Percentiles rank a stretch among this genome's conserved stretches.
Evolutionary conservation across 53 echinoderm and acorn worm species (phyloP).

Genomic region (Pentamera pediparva): DNA sequence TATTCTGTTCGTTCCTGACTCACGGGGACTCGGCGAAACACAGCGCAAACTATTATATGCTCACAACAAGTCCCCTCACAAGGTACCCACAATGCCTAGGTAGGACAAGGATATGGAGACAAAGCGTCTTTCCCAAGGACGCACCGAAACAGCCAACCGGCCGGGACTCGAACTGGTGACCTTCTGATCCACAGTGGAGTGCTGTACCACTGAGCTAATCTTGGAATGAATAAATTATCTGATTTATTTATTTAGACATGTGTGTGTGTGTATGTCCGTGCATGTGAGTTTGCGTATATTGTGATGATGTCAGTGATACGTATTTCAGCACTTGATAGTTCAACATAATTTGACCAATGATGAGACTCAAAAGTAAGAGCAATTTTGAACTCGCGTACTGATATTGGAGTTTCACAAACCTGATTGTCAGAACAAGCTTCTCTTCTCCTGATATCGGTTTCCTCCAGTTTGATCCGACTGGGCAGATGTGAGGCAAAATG

Average conservation of each 20-base stretch:
- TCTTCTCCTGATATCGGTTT: conserved; percentile 52
- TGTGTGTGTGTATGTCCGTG: neutral
- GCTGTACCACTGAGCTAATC: too few relatives aligned
- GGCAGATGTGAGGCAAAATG: conserved; percentile 52
- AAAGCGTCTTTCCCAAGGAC: too few relatives aligned
- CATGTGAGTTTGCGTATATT: neutral
- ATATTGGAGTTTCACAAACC: conserved; percentile 16
- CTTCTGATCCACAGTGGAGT: too few relatives aligned
- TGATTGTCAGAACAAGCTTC: conserved; percentile 40
- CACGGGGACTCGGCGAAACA: too few relatives aligned
- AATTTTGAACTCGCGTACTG: neutral
- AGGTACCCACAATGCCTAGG: too few relatives aligned
- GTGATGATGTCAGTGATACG: neutral
- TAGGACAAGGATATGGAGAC: too few relatives aligned
- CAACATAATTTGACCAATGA: neutral
- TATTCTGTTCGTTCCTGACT: too few relatives aligned
- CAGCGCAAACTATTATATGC: too few relatives aligned
- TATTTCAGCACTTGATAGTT: neutral
- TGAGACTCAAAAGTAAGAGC: neutral
- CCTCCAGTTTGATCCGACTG: conserved; percentile 52
- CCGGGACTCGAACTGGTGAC: too few relatives aligned
- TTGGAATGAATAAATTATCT: neutral
- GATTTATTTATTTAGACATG: neutral
- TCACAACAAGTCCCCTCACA: too few relatives aligned
- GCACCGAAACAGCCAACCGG: too few relatives aligned